Evolutionary conservation across 2,797 vertebrate species (phyloP).

Genomic region (Bufotes viridis): DNA sequence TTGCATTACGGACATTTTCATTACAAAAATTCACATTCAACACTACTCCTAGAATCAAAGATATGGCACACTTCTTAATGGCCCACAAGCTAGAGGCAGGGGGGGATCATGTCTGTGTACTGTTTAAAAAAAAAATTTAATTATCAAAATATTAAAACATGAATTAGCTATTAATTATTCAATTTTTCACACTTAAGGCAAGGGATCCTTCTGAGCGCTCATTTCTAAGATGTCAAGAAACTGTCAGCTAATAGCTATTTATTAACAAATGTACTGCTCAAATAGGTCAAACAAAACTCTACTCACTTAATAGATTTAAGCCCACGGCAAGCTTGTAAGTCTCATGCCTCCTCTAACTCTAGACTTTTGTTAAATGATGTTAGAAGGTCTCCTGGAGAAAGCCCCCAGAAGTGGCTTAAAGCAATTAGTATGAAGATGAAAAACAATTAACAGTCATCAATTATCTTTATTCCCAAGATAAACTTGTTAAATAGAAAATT

Average conservation of each 20-base stretch:
- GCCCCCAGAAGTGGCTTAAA: constrained; percentile 61
- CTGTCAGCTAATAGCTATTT: constrained; percentile 67
- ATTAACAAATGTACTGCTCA: constrained; percentile 60
- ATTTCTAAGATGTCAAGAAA: constrained; percentile 65
- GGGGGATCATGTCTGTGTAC: too few relatives aligned
- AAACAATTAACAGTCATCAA: constrained; percentile 68
- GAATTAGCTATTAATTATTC: constrained; percentile 69
- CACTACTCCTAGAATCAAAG: too few relatives aligned
- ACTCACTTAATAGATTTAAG: constrained; percentile 56
- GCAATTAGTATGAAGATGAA: constrained; percentile 64
- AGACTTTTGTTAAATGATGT: constrained; percentile 59
- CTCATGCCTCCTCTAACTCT: constrained; percentile 57
- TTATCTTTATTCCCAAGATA: constrained; percentile 52
- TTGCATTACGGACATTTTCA: too few relatives aligned
- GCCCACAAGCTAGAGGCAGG: too few relatives aligned
- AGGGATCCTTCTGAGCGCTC: constrained; percentile 62
- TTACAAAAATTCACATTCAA: too few relatives aligned
- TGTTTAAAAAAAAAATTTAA: too few relatives aligned
- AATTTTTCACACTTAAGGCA: constrained; percentile 66
- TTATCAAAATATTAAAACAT: constrained; percentile 41
- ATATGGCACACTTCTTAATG: too few relatives aligned
- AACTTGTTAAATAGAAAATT: constrained; percentile 37
- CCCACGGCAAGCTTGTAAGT: constrained; percentile 60
- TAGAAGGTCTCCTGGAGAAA: constrained; percentile 41
- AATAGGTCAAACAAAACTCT: constrained; percentile 62